Base-by-base conservation (phyloP, 2,797 vertebrate species). In the Thripadectes ignobilis region DNA sequence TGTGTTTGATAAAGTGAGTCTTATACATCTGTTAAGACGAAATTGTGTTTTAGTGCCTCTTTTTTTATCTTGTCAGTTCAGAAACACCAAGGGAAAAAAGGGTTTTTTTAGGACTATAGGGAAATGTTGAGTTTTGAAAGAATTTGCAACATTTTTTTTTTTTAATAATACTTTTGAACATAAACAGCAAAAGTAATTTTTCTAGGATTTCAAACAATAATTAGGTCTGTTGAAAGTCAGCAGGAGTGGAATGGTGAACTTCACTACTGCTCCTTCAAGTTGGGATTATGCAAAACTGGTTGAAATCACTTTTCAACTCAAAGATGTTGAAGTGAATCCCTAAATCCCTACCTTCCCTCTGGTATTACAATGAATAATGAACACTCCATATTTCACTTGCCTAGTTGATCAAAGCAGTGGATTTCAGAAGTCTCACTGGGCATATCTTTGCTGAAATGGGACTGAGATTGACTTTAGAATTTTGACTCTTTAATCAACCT, bases 361-460 rank as follows among this genome's bases (percentile, higher is more conserved):
- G 74, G 55, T 92, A 89, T 76, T 89, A 72, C 43, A 79, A 49
- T 71, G 80, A 85, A 63, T 88, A 92, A 92, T 65, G 86, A 93
- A 62, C 67, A 63, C 29, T 92, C 69, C 8, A 3, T 82, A 73
- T 94, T 96, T 92, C 71, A 67, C 45, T 75, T 90, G 74, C 59
- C 30, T 90, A 57, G 32, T 21, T 95, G 93, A 95, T 95, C 86
- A 94, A 87, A 95, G 77, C 41, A 67, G 71, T 79, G 61, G 57
- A 89, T 92, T 93, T 94, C 86, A 71, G 72, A 79, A 87, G 18
- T 89, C 93, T 95, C 74, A 29, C 55, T 74, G 83, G 74, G 58
- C 32, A n/a, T 71, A 79, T 76, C 27, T 83, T 92, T 87, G 38
- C 41, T 77, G 84, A 93, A 93, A 76, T 48, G 16, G 54, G 48